Evolutionary conservation across 2,113 vertebrate genomes (phyloP), one percentile per base, ranked within the genome.

Genomic region (Ceratotherium simum): DNA sequence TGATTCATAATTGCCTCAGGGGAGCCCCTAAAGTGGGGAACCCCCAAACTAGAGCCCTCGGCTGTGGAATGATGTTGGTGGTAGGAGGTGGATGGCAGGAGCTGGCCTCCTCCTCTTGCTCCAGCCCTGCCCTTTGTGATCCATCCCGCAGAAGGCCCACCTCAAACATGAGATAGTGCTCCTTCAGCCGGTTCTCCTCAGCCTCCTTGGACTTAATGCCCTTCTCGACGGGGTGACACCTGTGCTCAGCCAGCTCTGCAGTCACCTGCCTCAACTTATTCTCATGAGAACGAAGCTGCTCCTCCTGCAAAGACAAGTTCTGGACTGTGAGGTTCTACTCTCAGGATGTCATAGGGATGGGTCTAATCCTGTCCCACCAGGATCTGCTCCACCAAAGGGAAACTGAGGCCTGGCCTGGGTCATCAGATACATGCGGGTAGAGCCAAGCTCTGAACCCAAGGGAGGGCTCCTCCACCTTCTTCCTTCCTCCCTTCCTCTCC

Each of bases 111-210:
- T 81, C 67, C 85, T 75, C 54, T 27, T 14, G 33, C 25, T 42
- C 73, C 54, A 79, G 54, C n/a, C 65, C 54, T 51, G 7, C 36
- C 78, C 56, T 58, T 42, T 6, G 2, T 33, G 25, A 21, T 5
- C 11, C 20, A 3, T 8, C 48, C 78, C 29, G 3, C 18, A 12
- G 60, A 91, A 95, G 75, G 33, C 98, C 98, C 98, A 99, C 99
- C 99, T 99, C 99, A 23, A 99, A 99, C 18, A 98, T 99, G 98
- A 99, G 99, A 99, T 99, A 99, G 98, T 99, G 99, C 98, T 99
- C 99, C 99, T 99, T 99, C 96, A 99, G 99, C 91, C 99, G 99
- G 98, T 99, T 99, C 98, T 99, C 99, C 98, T 99, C 99, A 33
- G 99, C 99, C 97, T 99, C 99, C 97, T 99, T 99, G 98, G 99